Base-by-base conservation (phyloP, 2,113 vertebrate species). In the Nothobranchius furzeri region DNA sequence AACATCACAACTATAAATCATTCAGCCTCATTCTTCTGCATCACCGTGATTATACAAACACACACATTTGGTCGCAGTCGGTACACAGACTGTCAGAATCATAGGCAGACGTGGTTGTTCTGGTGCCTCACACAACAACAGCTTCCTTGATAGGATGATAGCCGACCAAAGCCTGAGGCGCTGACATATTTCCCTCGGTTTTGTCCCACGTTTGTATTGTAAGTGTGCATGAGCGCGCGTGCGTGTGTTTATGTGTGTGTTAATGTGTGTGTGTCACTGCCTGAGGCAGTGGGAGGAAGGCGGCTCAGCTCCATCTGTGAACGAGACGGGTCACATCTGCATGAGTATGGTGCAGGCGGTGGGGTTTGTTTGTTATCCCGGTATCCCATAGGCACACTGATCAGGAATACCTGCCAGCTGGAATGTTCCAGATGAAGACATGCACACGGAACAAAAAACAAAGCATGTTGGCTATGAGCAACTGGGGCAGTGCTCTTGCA, bases 111-210 rank as follows among this genome's bases (percentile, higher is more conserved):
- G 30, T 48, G 49, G 60, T 71, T 76, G 57, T 64, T 58, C 53
- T 45, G 3, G 53, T 10, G 0, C 42, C 74, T 67, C 67, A 66
- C 68, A 75, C 71, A 70, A 77, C 70, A 78, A 73, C 75, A 78
- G 64, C 79, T 73, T 77, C 75, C 80, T 79, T 35, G 37, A 81
- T 79, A 37, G 46, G 63, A 73, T 78, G 78, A 85, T 77, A 50
- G 85, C 64, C 75, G 77, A 79, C 70, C 60, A 3, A 49, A 59
- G 81, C 86, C 86, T 15, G 52, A 81, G 83, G 83, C 86, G 6
- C 50, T 84, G 83, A 86, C 83, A 86, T 62, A 78, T 88, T 71
- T 65, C 37, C 83, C 79, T 90, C 65, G 80, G 75, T 71, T 77
- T 72, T 70, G 70, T 70, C 63, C 78, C 61, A 57, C 14, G 3